Evolutionary conservation across 2,797 vertebrate species (phyloP), one percentile per base, ranked within the genome.

Genomic region (Sus cebifrons): DNA sequence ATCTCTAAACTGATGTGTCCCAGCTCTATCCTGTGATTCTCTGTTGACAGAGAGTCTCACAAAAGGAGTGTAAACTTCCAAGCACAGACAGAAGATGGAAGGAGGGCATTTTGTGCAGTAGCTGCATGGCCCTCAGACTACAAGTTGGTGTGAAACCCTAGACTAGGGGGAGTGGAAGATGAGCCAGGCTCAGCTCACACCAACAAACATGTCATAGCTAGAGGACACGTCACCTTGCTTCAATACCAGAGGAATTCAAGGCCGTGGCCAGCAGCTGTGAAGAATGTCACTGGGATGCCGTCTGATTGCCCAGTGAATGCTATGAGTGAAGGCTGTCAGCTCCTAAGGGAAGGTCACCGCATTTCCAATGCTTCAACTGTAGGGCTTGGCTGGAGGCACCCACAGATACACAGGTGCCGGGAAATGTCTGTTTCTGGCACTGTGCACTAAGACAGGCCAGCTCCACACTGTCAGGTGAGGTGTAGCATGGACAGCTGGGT

Each of bases 171-270:
- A 97, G 96, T 3, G 0, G 97, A 97, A 78, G 98, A 98, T 97
- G 97, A 98, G 97, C 98, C 94, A 97, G 94, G 98, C 98, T 98
- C 98, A 98, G 97, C 97, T 99, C 98, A 98, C 98, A 99, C 98
- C 98, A 98, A 98, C 98, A 98, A 98, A 98, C 97, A 98, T 98
- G 98, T 98, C 96, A 98, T 94, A 98, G 98, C 98, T 97, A 94
- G 87, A 95, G 98, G 99, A 98, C 92, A 94, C 98, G 98, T 99
- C 98, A 98, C 98, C 96, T 98, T 97, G 97, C 98, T 98, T 98
- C 98, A 99, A 99, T 98, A 99, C 97, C 98, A 99, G 98, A 98
- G 98, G 98, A 99, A 98, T 98, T 98, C 98, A 98, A 98, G 98
- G 98, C 98, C 93, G 90, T 96, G 98, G 98, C 98, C 98, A 97